These are phyloP conservation scores for Colostygia pectinataria DNA, from an alignment of 2,888 invertebrate species.

Conservation along the genomic window DNA sequence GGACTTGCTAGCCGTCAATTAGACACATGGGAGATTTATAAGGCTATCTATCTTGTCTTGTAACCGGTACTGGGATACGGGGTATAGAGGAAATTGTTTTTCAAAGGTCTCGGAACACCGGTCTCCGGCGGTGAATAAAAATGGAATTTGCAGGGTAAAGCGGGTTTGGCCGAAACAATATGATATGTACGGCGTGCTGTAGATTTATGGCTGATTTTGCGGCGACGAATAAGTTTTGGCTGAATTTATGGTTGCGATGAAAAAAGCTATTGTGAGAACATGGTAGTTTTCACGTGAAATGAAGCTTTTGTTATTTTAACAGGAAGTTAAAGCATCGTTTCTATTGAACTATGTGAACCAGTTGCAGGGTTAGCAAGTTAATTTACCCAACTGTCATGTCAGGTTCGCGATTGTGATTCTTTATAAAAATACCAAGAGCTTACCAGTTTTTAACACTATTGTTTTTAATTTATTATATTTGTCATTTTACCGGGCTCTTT, in stretches of 20 bases:
- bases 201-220: constrained; percentile 46
- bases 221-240: constrained; percentile 39
- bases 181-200: constrained; percentile 38
- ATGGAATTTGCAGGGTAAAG: constrained; percentile 46
- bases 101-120: constrained; percentile 47
- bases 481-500: too few species aligned
- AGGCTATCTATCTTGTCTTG: constrained; percentile 71
- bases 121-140: constrained; percentile 40
- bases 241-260: constrained; percentile 35
- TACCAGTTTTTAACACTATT: too few species aligned
- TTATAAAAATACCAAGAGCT: too few species aligned
- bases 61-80: constrained; percentile 41
- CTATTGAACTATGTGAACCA: neutral
- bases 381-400: too few species aligned
- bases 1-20: constrained; percentile 72
- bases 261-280: constrained; percentile 25
- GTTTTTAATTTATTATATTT: too few species aligned
- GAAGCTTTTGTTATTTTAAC: constrained; percentile 15
- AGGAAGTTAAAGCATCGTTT: constrained; percentile 2
- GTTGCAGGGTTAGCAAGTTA: too few species aligned
- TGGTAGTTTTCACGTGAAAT: constrained; percentile 8
- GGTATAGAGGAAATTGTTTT: constrained; percentile 68
- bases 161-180: constrained; percentile 46
- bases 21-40: constrained; percentile 77
- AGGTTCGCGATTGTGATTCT: too few species aligned